A percentile compares a stretch with the other conserved stretches of the same genome.
phyloP scores from a whole-genome alignment of 2,888 invertebrate species.

The Onthophagus sagittarius region DNA sequence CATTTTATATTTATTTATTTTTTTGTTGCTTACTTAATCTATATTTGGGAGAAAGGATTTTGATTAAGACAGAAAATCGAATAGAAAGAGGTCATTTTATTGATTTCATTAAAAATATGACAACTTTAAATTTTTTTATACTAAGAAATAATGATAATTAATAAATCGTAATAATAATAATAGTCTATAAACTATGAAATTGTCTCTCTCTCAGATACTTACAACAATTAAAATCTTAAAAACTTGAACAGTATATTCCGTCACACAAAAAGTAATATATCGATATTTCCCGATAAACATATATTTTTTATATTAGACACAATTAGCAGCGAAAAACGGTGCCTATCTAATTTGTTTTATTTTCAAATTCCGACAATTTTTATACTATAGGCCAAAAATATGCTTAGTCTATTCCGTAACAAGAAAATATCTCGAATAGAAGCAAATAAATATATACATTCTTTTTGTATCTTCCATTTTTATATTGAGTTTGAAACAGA shows the following conservation, averaged over 20 bases:
- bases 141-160: conserved; percentile 30
- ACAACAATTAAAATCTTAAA: conserved; percentile 37
- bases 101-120: conserved; percentile 34
- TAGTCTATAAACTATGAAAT: conserved; percentile 32
- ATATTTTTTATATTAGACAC: conserved; percentile 24
- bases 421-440: background rate
- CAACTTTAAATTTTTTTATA: conserved; percentile 30
- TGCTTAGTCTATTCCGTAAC: conserved; percentile 1
- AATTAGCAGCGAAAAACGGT: conserved; percentile 14
- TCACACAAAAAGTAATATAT: conserved; percentile 24
- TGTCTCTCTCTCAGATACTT: conserved; percentile 23
- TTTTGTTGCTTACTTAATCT: too few species aligned
- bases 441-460: background rate
- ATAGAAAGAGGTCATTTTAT: conserved; percentile 30
- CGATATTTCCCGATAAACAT: conserved; percentile 21
- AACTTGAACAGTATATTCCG: conserved; percentile 35
- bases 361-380: conserved; percentile 13
- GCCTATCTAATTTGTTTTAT: background rate
- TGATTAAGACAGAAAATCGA: too few species aligned
- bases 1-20: too few species aligned
- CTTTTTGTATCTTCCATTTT: conserved; percentile 7
- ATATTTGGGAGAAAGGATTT: too few species aligned
- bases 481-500: background rate
- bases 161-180: conserved; percentile 23
- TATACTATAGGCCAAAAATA: conserved; percentile 27